A percentile compares a stretch with the other conserved stretches of the same genome.
These are phyloP conservation scores for Pachyramphus minor DNA, from an alignment of 2,113 vertebrate genomes.

Conservation along the genomic window DNA sequence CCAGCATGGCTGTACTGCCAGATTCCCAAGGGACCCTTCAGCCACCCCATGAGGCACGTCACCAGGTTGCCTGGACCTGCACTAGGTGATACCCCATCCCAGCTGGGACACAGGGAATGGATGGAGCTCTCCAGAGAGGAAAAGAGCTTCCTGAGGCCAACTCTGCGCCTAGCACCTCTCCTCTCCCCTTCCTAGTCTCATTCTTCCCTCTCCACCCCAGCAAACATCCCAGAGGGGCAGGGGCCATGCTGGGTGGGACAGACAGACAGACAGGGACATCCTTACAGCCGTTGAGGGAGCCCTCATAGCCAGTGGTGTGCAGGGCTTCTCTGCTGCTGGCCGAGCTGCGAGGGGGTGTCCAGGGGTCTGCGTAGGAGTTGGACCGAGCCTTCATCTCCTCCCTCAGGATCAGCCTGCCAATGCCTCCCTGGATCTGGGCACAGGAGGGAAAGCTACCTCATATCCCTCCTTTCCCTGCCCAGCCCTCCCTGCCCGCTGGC, in stretches of 20 bases:
- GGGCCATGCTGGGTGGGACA: accelerated
- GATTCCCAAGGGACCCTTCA: neutral
- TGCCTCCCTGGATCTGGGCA: slow-evolving; percentile 90
- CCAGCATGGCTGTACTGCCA: accelerated
- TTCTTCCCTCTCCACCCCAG: neutral
- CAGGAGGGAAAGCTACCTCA: accelerated
- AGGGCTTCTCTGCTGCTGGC: slow-evolving; percentile 95
- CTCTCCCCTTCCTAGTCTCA: neutral
- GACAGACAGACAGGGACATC: neutral
- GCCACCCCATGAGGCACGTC: too few relatives aligned
- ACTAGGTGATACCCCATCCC: accelerated
- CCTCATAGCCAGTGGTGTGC: slow-evolving; percentile 84
- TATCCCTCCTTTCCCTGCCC: neutral
- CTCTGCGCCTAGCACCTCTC: neutral
- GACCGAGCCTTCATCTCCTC: slow-evolving; percentile 99
- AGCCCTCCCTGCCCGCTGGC: neutral
- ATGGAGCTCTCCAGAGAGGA: neutral
- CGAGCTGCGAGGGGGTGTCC: slow-evolving; percentile 92
- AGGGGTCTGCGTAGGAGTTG: slow-evolving; percentile 93
- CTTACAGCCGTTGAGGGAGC: slow-evolving; percentile 97
- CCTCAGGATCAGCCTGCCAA: slow-evolving; percentile 95
- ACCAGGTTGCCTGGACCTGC: neutral
- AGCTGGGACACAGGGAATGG: neutral
- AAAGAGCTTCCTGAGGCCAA: neutral
- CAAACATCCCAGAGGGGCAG: neutral